Evolutionary conservation across 2,797 vertebrate species (phyloP), one percentile per base, ranked within the genome.

Genomic region (Dermochelys coriacea): DNA sequence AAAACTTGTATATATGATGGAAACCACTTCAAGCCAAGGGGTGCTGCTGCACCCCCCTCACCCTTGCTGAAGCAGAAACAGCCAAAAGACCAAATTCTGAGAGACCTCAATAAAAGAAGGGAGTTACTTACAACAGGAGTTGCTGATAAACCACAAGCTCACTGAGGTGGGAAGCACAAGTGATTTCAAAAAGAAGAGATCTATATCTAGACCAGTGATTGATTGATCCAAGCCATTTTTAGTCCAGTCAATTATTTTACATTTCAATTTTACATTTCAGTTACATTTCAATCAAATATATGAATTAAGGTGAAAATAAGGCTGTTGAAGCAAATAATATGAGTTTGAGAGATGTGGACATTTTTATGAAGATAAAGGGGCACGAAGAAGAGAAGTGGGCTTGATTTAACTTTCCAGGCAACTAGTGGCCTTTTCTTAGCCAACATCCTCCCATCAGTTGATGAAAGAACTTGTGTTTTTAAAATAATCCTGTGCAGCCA

Each of bases 351-450:
- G 45, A 80, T 87, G 49, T 49, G 87, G 80, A 94, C 89, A 87
- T 84, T 94, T 96, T 96, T 94, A 89, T 96, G 91, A 93, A 85
- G 74, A 90, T 74, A 90, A 93, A 95, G 91, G 89, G 88, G 88
- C 68, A 82, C 6, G 57, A 55, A 92, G 25, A 79, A 93, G 74
- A 68, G 37, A 91, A 84, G 41, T 90, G 71, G 92, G 57, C 54
- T 86, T 85, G 51, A 92, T 95, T 91, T 95, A 91, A 96, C 91
- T 87, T 61, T 50, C 47, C 79, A 57, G 11, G 31, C 85, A 14
- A 95, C 71, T n/a, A 95, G 31, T 79, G 81, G 57, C 84, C 80
- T 0, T 91, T 97, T 96, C 89, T 82, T 93, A 74, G 54, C 31
- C 85, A 84, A 84, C 59, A 89, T 75, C 80, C 97, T 93, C 85